These are phyloP conservation scores for Mustela lutreola DNA, from an alignment of 2,113 vertebrate species.

Conservation along the genomic window DNA sequence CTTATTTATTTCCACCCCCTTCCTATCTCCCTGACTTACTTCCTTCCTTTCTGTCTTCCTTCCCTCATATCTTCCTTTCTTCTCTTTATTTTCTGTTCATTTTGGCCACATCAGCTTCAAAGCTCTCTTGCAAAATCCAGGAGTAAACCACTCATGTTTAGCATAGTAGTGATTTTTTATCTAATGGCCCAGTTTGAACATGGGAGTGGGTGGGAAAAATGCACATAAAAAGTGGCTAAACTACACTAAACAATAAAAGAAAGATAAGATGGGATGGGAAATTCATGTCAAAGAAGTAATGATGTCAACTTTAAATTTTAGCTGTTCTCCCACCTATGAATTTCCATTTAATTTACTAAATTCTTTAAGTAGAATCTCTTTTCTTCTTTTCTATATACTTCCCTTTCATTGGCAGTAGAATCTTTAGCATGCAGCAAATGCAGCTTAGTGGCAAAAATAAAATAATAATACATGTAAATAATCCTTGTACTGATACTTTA, in stretches of 20 bases:
- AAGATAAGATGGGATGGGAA: not conserved
- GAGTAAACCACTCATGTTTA: not conserved
- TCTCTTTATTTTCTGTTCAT: not conserved
- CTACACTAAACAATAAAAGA: not conserved
- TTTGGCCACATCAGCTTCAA: not conserved
- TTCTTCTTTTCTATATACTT: not conserved
- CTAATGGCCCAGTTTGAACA: not conserved
- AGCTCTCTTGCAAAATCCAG: rapidly evolving
- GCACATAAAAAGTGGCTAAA: not conserved
- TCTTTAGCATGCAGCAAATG: not conserved
- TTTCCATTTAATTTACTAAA: constrained; percentile 13
- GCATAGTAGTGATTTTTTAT: not conserved
- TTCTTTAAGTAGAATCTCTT: not conserved
- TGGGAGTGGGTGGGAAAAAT: not conserved
- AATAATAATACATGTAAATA: constrained; percentile 26
- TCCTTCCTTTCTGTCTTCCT: no score
- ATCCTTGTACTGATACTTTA: not conserved
- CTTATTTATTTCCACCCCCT: not conserved
- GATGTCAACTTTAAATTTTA: not conserved
- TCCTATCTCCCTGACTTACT: not conserved
- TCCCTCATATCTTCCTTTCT: not conserved
- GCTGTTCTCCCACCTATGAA: not conserved
- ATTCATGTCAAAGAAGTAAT: not conserved
- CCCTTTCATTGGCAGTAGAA: not conserved
- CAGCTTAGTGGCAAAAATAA: not conserved